These are phyloP conservation scores for Platygyra sinensis DNA, from an alignment of 64 coral and sea anemone genomes.

Conservation along the genomic window DNA sequence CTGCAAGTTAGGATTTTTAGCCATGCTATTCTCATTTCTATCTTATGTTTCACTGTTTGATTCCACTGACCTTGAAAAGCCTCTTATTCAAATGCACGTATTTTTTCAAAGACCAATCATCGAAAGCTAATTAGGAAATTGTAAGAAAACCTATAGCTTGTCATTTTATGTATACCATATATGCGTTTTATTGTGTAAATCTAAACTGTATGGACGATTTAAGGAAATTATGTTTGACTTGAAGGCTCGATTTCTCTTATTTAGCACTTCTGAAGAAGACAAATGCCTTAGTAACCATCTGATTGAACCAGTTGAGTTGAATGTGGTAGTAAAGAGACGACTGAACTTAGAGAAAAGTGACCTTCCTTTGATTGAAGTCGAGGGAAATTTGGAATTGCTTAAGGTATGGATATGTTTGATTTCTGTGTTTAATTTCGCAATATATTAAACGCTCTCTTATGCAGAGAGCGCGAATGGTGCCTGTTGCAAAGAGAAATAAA, in stretches of 20 bases:
- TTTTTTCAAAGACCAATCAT: too few species aligned
- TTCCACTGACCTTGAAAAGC: too few species aligned
- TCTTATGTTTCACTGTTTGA: too few species aligned
- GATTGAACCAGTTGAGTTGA: conserved; percentile 82
- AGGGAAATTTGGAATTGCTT: conserved; percentile 59
- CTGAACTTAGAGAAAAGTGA: conserved; percentile 41
- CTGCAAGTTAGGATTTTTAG: too few species aligned
- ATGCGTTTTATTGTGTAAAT: background rate
- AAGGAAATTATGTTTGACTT: background rate
- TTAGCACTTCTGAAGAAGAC: conserved; percentile 56
- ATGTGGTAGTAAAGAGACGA: conserved; percentile 67
- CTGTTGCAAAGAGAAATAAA: too few species aligned
- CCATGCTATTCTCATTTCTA: too few species aligned
- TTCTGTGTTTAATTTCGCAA: background rate
- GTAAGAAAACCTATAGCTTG: too few species aligned
- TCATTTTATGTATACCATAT: too few species aligned
- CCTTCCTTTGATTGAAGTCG: conserved; percentile 72
- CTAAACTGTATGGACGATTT: background rate
- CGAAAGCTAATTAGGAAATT: too few species aligned
- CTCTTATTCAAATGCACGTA: too few species aligned
- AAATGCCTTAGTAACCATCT: conserved; percentile 62
- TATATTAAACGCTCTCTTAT: too few species aligned
- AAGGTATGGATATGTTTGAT: conserved; percentile 40
- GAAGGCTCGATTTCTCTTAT: background rate
- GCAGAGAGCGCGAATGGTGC: too few species aligned